These are phyloP conservation scores for Lepisosteus oculatus DNA, from an alignment of 2,113 vertebrate genomes.

Conservation along the genomic window DNA sequence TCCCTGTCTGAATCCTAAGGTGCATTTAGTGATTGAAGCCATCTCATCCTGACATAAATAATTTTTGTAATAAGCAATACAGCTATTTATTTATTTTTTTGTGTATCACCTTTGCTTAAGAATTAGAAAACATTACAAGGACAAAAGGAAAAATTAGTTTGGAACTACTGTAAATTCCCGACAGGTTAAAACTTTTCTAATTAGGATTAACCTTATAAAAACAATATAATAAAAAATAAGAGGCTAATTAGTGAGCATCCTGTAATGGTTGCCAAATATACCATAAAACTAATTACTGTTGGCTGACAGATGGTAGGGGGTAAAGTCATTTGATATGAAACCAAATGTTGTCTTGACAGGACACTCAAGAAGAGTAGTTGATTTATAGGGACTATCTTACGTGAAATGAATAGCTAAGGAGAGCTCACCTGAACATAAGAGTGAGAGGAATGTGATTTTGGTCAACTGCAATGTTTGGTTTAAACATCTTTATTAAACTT, in stretches of 20 bases:
- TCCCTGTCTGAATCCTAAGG: too few relatives aligned
- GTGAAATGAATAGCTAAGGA: not conserved
- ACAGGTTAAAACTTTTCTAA: slow-evolving; percentile 39
- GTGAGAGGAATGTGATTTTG: not conserved
- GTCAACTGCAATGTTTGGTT: not conserved
- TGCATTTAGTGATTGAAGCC: too few relatives aligned
- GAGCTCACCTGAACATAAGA: not conserved
- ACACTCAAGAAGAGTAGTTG: slow-evolving; percentile 27
- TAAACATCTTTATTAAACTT: not conserved
- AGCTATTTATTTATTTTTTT: too few relatives aligned
- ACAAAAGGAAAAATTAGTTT: slow-evolving; percentile 22
- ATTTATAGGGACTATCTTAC: not conserved
- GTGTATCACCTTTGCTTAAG: slow-evolving; percentile 23
- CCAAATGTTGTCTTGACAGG: slow-evolving; percentile 31
- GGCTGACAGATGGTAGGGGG: slow-evolving; percentile 32
- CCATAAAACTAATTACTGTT: slow-evolving; percentile 45
- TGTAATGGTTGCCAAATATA: slow-evolving; percentile 41
- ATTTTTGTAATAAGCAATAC: too few relatives aligned
- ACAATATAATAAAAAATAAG: slow-evolving; percentile 39
- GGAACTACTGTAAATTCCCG: slow-evolving; percentile 20
- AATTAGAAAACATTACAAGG: slow-evolving; percentile 19
- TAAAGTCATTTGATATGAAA: slow-evolving; percentile 32
- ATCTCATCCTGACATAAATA: not conserved
- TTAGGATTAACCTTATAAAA: slow-evolving; percentile 42
- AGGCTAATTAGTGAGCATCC: slow-evolving; percentile 39